Conservation (phyloP, 2,797 vertebrate genomes). For the Pteropus rufus region DNA sequence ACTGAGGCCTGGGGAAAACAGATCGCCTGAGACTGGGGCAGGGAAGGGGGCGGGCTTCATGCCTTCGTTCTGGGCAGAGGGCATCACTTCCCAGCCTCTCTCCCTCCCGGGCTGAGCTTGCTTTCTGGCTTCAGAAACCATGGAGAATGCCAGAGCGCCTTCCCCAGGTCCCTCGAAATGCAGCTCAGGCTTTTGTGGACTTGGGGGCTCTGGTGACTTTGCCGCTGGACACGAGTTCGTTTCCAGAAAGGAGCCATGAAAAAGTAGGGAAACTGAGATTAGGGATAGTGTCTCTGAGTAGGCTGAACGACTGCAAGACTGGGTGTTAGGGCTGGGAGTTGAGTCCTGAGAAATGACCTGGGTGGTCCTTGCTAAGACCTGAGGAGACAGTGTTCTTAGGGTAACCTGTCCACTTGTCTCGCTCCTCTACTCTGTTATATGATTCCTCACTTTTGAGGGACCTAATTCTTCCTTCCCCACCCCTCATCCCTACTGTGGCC, state of each 20-base stretch:
- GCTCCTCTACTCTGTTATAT: neutral
- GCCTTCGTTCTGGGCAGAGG: neutral
- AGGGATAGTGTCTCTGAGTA: neutral
- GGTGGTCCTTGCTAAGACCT: neutral
- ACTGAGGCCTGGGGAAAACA: too few species aligned
- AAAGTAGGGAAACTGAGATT: neutral
- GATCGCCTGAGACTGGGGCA: neutral
- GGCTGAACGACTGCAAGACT: neutral
- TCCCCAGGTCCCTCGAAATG: neutral
- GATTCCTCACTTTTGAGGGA: constrained; percentile 1
- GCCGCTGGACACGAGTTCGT: neutral
- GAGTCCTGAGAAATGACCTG: neutral
- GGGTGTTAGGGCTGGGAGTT: neutral
- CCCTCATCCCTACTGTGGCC: neutral
- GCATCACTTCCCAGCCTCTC: too few species aligned
- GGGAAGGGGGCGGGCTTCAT: neutral
- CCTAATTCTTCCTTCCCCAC: neutral
- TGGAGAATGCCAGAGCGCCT: neutral
- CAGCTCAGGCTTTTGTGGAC: neutral
- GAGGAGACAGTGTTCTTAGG: neutral
- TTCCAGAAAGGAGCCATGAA: neutral
- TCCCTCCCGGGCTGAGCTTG: neutral
- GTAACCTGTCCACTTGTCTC: neutral
- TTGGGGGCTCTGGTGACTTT: neutral
- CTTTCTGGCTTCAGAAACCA: neutral